Base-by-base conservation (phyloP, 2,888 invertebrate genomes). In the Drosophila prostipennis region DNA sequence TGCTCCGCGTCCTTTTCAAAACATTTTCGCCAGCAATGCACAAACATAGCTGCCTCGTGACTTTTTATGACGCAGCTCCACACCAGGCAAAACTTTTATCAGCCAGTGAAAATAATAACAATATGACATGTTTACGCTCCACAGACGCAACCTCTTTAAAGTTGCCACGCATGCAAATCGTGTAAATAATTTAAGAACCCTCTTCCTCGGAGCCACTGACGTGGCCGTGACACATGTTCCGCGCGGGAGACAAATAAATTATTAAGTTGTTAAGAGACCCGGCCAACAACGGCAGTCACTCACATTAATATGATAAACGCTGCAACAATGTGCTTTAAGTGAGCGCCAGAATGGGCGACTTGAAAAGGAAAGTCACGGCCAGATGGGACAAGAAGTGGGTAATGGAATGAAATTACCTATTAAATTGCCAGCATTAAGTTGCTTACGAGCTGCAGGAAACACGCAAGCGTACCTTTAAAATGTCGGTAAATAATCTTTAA, bases 91-190 rank as follows among this genome's bases (percentile, higher is more conserved):
- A 69, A 69, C 86, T 87, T 78, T 79, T 87, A 81, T 81, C 82
- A 72, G 87, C 67, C 85, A 76, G 82, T 77, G 74, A 77, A 70
- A 61, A 71, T 68, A 69, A 61, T 77, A 80, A 77, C 80, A 85
- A 85, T 78, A 77, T 77, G 84, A 80, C 84, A 87, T 87, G 82
- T 85, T 85, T 87, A 85, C 85, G 87, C 76, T 72, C 48, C 70
- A 58, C 80, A 79, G 82, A 81, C 72, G 67, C 54, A 64, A 77
- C 81, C 77, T 73, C 56, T 67, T 80, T 72, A 73, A 80, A 74
- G 78, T 72, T 73, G 80, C 80, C 76, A 77, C 76, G 86, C 77
- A 85, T 85, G 82, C 87, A 85, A 87, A 80, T 85, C 78, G 75
- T 73, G 77, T 77, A 71, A 87, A 84, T 84, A 77, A 87, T 87